Evolutionary conservation across 2,888 invertebrate species (phyloP), one percentile per base, ranked within the genome.

Genomic region (Spodoptera littoralis): DNA sequence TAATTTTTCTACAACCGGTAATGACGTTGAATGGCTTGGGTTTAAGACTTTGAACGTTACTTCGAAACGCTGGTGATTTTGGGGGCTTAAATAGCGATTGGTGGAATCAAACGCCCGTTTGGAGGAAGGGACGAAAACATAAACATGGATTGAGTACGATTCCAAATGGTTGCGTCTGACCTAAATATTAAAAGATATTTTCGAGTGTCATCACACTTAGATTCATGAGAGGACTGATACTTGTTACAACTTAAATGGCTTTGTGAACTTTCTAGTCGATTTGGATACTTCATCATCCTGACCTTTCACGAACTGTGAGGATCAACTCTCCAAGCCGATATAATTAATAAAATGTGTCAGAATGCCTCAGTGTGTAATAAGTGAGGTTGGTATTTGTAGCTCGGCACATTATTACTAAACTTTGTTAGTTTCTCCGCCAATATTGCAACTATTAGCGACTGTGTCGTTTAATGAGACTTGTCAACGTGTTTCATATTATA

Each of bases 1-100:
- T 66, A 67, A 73, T 77, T 77, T 79, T 78, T 77, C 70, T 77
- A 66, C 63, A 60, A 66, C 59, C 61, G 54, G 70, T 75, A 78
- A 79, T 80, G 68, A 69, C 50, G 52, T 47, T 58, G 52, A 73
- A 67, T 62, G 55, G 51, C 48, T 62, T 18, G 46, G 63, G 60
- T 47, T 60, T 70, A 64, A 70, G 66, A 67, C 57, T 70, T 66
- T 59, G 46, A 76, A 63, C 58, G 64, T 53, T 41, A 68, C 60
- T 72, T 63, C 54, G 27, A 49, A 71, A 54, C 60, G 61, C 18
- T 52, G 77, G 69, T 75, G 61, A 69, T 76, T 79, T 60, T 27
- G 13, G 24, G 48, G 48, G 73, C 73, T 76, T 76, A 64, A 76
- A 69, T 69, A 69, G 53, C 68, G 22, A 72, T 76, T 51, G 64